Evolutionary conservation across 2,113 vertebrate species (phyloP), one percentile per base, ranked within the genome.

Genomic region (Semicossyphus pulcher): DNA sequence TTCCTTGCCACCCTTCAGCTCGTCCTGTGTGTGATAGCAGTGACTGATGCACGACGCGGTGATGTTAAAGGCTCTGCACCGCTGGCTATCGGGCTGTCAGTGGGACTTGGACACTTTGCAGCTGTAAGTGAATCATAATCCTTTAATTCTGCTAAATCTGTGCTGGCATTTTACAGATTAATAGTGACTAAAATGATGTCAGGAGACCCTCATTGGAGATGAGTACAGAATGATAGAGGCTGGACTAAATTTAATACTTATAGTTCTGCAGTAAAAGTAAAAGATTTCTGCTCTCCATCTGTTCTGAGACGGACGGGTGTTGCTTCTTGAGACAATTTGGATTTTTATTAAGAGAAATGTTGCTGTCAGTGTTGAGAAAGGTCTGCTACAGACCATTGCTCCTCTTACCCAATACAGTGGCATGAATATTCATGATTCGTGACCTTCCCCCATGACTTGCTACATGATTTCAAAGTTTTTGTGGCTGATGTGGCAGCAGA

Each of bases 1-100:
- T 94, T 96, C 65, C 90, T 97, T 0, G 95, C 91, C 10, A 97
- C 96, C 7, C 93, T 97, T 90, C 96, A 97, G 90, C 88, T 97
- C 72, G 96, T 97, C 53, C 89, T 97, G 26, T 98, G 96, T 2
- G 95, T 97, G 60, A 91, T 96, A 2, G 95, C 95, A 31, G 95
- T 94, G 61, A 97, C 96, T 0, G 96, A 97, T 76, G 90, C 95
- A 45, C 91, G 95, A 39, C 91, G 95, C 36, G 93, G 86, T 0
- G 96, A 97, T 4, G 86, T 96, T 0, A 90, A 90, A 0, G 96
- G 96, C 29, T 97, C 95, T 0, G 94, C 91, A 0, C 96, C 95
- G 0, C 80, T 97, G 12, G 96, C 96, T 58, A 96, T 96, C 0
- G 96, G 96, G 10, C 86, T 97, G 15, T 97, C 95, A 0, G 96